These are phyloP conservation scores for Chauna torquata DNA, from an alignment of 2,113 vertebrate species.

Conservation along the genomic window DNA sequence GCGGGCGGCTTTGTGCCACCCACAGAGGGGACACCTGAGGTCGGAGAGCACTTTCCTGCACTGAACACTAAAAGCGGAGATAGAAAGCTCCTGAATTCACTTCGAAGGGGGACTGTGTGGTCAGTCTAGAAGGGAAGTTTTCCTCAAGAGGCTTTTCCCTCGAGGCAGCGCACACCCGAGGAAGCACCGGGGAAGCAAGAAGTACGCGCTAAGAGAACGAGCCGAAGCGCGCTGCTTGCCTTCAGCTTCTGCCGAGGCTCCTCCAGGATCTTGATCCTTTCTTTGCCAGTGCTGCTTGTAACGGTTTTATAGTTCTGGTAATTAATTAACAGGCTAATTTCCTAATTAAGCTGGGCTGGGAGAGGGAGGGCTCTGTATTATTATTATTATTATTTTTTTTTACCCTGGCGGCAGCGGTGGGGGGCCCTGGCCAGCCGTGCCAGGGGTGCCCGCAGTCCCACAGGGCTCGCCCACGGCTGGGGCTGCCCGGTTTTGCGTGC, in stretches of 20 bases:
- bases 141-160: not conserved
- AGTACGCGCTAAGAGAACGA: rapidly evolving
- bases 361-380: not conserved
- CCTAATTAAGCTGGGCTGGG: conserved; percentile 10
- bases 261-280: rapidly evolving
- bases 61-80: rapidly evolving
- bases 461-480: no score
- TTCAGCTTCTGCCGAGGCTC: rapidly evolving
- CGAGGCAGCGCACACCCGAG: no score
- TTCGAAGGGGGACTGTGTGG: rapidly evolving
- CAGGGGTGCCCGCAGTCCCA: not conserved
- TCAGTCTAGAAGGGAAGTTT: rapidly evolving
- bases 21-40: rapidly evolving
- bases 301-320: not conserved
- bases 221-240: no score
- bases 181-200: no score
- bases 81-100: not conserved
- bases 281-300: rapidly evolving
- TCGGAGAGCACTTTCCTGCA: not conserved
- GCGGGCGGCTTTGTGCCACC: not conserved
- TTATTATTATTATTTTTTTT: no score
- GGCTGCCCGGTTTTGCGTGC: not conserved
- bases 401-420: rapidly evolving
- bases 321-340: not conserved
- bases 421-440: rapidly evolving